phyloP scores from a whole-genome alignment of 2,888 invertebrate genomes.

The Euzetes globulus region DNA sequence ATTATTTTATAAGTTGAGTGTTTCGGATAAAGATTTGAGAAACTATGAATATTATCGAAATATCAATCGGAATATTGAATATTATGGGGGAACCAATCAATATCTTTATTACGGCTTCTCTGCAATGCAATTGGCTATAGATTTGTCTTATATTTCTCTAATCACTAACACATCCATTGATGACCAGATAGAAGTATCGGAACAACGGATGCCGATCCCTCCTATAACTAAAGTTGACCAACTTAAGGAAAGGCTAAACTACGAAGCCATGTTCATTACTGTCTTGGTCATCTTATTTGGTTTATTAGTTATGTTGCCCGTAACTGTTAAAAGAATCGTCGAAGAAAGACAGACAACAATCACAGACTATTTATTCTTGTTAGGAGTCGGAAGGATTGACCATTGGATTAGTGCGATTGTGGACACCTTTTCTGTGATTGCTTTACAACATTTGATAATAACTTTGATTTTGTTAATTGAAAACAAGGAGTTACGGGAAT shows the following conservation, averaged over 20 bases:
- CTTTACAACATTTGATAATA: background rate
- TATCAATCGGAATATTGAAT: background rate
- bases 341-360: background rate
- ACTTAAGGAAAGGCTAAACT: background rate
- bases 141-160: conserved; percentile 2
- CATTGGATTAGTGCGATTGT: conserved; percentile 12
- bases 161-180: background rate
- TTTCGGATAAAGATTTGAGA: background rate
- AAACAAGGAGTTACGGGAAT: background rate
- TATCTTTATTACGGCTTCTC: background rate
- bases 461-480: background rate
- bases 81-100: background rate
- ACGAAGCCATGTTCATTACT: background rate
- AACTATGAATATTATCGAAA: background rate
- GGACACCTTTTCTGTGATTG: background rate
- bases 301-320: conserved; percentile 1
- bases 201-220: background rate
- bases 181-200: background rate
- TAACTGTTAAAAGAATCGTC: background rate
- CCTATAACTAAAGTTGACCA: background rate
- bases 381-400: background rate
- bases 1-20: background rate
- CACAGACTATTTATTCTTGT: conserved; percentile 1
- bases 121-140: background rate
- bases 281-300: background rate